Base-by-base conservation (phyloP, 2,113 vertebrate species). In the Meriones unguiculatus region DNA sequence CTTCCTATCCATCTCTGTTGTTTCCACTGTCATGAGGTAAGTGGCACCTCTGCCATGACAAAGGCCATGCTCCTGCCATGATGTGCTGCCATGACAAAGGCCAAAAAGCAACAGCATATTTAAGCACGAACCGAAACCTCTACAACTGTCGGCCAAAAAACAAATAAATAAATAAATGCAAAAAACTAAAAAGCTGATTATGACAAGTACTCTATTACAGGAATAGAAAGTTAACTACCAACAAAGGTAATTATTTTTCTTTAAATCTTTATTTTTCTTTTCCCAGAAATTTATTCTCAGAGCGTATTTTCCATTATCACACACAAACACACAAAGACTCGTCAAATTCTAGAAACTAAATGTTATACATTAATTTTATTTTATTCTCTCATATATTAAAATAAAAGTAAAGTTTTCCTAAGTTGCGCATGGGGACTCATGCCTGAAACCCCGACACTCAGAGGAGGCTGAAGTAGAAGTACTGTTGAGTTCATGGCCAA, bases 321-420 rank as follows among this genome's bases (percentile, higher is more conserved):
- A 41, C n/a, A 38, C 18, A 38, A 2, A 10, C n/a, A 73, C 8
- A 73, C 18, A 38, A 10, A 73, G 62, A 41, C 57, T 41, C 41
- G 59, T 41, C 59, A 64, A 64, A 84, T 28, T 84, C 4, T 87
- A 0, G 4, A 96, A 73, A 67, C 8, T 65, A 35, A 30, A 80
- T 72, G 30, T 67, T 89, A 93, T 18, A 65, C 22, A 17, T 82
- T 95, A 92, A 90, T 90, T 96, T 89, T 54, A 50, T 90, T 32
- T 70, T 73, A 75, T 69, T 96, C 54, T 65, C 87, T 91, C 9
- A 87, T 22, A 64, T 90, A 92, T 72, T 90, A 97, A 96, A 96
- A 87, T 91, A 80, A 8, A 89, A 91, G n/a, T 94, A 70, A 93
- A 89, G 18, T 59, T 41, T 76, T 78, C 88, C 15, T 89, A 72